Evolutionary conservation across 1,140 invertebrate genomes (phyloP).

Genomic region (Plectrocnemia conspersa): DNA sequence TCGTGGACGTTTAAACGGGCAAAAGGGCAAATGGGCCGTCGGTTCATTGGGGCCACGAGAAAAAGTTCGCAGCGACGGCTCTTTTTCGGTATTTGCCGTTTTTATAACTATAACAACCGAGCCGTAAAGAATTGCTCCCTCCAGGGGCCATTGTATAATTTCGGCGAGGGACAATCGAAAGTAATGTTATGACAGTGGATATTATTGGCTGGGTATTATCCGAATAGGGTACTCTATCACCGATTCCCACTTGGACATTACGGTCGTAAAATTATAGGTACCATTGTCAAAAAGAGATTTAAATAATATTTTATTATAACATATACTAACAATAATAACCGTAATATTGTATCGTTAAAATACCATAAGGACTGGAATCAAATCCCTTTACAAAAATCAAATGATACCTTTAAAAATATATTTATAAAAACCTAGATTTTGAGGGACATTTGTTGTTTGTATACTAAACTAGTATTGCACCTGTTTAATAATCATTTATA

Average conservation of each 20-base stretch:
- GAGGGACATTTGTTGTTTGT: no score
- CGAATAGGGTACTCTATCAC: constrained; percentile 22
- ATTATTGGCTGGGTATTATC: constrained; percentile 9
- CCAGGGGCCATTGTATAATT: constrained; percentile 19
- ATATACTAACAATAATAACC: no score
- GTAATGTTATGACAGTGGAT: constrained; percentile 23
- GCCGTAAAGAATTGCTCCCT: constrained; percentile 9
- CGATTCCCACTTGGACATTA: constrained; percentile 11
- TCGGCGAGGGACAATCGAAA: constrained; percentile 18
- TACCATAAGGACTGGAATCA: no score
- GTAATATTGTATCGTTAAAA: no score
- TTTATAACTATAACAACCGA: constrained; percentile 17
- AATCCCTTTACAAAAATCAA: no score
- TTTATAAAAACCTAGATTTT: no score
- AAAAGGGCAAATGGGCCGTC: constrained; percentile 27
- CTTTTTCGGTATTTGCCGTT: constrained; percentile 7
- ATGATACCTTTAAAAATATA: no score
- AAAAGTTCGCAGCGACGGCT: neutral
- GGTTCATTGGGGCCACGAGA: constrained; percentile 21
- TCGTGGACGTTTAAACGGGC: constrained; percentile 31
- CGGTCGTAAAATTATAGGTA: no score
- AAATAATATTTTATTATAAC: no score
- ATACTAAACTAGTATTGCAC: no score
- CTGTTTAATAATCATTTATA: no score
- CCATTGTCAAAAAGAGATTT: no score